Conservation (phyloP, 2,888 invertebrate genomes). For the Tiphia femorata region DNA sequence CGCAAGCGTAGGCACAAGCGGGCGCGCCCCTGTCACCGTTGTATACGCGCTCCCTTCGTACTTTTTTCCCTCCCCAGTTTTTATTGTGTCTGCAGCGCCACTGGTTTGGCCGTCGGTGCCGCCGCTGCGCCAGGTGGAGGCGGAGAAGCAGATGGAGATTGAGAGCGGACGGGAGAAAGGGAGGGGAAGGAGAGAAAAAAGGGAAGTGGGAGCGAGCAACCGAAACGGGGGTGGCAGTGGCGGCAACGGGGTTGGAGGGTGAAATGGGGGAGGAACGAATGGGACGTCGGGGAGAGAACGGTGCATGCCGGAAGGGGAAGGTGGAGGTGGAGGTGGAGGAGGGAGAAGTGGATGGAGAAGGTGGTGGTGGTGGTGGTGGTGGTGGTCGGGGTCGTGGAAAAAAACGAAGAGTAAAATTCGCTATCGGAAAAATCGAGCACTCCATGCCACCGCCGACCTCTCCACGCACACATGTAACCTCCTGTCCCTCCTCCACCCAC, state of each 20-base stretch:
- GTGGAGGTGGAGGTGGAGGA: conserved; percentile 14
- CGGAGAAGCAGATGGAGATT: conserved; percentile 47
- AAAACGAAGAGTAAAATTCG: conserved; percentile 59
- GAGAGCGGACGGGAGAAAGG: conserved; percentile 27
- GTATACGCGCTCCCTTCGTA: neutral
- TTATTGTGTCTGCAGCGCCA: conserved; percentile 62
- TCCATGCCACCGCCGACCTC: conserved; percentile 40
- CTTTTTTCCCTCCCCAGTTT: conserved; percentile 47
- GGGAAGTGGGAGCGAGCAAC: conserved; percentile 24
- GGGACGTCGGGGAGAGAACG: conserved; percentile 43
- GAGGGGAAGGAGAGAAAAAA: conserved; percentile 21
- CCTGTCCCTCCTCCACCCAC: conserved; percentile 5
- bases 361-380: conserved; percentile 25
- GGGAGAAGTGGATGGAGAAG: conserved; percentile 25
- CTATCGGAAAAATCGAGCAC: conserved; percentile 66
- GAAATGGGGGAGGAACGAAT: conserved; percentile 33
- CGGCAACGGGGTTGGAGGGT: conserved; percentile 20
- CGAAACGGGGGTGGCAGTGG: conserved; percentile 22
- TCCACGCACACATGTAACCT: conserved; percentile 21
- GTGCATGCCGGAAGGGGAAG: conserved; percentile 34
- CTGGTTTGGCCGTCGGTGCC: conserved; percentile 56
- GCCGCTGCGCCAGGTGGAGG: conserved; percentile 45
- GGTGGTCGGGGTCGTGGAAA: conserved; percentile 17
- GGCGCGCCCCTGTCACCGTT: neutral
- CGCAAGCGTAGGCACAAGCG: neutral